Evolutionary conservation across 2,888 invertebrate species (phyloP).

Genomic region (Hemaris fuciformis): DNA sequence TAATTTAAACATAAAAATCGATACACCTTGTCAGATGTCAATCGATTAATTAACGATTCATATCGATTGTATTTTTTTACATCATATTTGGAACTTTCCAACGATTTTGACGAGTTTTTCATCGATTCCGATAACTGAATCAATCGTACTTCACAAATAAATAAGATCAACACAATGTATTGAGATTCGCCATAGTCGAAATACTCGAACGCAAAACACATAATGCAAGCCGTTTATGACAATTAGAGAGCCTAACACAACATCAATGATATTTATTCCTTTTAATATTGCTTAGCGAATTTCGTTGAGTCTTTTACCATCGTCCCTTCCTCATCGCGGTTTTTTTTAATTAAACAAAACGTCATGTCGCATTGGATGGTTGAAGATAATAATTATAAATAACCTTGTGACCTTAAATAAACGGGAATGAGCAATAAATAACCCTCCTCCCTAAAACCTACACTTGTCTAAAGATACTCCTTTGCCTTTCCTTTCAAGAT

Average conservation of each 20-base stretch:
- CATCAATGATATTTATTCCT: slow-evolving; percentile 15
- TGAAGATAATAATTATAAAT: slow-evolving; percentile 37
- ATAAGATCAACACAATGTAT: slow-evolving; percentile 10
- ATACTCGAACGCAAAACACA: background rate
- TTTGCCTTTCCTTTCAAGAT: slow-evolving; percentile 37
- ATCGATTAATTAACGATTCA: slow-evolving; percentile 18
- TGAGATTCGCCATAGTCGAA: slow-evolving; percentile 30
- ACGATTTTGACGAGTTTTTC: background rate
- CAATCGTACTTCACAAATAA: background rate
- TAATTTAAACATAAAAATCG: slow-evolving; percentile 35
- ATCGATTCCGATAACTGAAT: background rate
- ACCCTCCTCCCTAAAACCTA: slow-evolving; percentile 30
- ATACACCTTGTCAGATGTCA: background rate
- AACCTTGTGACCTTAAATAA: slow-evolving; percentile 36
- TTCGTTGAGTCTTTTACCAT: slow-evolving; percentile 53
- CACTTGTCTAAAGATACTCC: slow-evolving; percentile 14
- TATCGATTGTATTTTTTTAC: background rate
- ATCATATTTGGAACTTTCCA: background rate
- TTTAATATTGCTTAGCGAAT: slow-evolving; percentile 69
- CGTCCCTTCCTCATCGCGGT: slow-evolving; percentile 23
- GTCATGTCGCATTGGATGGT: slow-evolving; percentile 75
- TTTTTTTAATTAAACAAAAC: slow-evolving; percentile 26
- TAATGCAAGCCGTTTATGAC: background rate
- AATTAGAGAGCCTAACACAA: slow-evolving; percentile 18
- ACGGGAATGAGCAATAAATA: slow-evolving; percentile 53